A percentile compares a stretch with the other conserved stretches of the same genome.
These are phyloP conservation scores for Diglossa cyanea DNA, from an alignment of 2,797 vertebrate species.

Conservation along the genomic window DNA sequence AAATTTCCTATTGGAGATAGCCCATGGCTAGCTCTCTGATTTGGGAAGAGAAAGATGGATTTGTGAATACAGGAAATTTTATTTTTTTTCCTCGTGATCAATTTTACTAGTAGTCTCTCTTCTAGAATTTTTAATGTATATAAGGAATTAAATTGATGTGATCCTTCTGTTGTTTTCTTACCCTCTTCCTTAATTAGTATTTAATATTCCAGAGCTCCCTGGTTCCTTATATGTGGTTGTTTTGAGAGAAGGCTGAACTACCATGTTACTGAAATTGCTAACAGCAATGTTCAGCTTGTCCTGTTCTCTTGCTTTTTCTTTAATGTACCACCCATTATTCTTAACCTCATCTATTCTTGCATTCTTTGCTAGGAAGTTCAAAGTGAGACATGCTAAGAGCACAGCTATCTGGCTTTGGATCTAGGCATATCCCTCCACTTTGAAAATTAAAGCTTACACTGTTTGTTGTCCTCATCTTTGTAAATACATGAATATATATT, in stretches of 20 bases:
- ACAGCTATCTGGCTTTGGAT: neutral
- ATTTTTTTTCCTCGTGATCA: neutral
- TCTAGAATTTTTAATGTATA: neutral
- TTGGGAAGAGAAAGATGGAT: neutral
- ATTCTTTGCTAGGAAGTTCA: neutral
- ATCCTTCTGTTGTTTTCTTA: neutral
- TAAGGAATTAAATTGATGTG: neutral
- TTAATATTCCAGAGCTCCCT: neutral
- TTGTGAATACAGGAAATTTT: neutral
- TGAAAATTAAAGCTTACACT: neutral
- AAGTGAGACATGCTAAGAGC: neutral
- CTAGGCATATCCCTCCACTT: neutral
- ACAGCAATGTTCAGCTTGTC: neutral
- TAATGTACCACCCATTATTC: neutral
- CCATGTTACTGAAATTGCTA: neutral
- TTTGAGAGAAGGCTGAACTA: neutral
- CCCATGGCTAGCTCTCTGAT: neutral
- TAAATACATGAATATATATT: neutral
- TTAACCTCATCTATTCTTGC: neutral
- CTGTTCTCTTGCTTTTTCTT: neutral
- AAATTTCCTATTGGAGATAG: neutral
- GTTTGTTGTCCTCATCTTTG: neutral
- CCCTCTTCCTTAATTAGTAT: neutral
- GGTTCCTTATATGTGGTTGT: neutral
- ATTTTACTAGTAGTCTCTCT: neutral